Base-by-base conservation (phyloP, 2,113 vertebrate species). In the Proteles cristata region DNA sequence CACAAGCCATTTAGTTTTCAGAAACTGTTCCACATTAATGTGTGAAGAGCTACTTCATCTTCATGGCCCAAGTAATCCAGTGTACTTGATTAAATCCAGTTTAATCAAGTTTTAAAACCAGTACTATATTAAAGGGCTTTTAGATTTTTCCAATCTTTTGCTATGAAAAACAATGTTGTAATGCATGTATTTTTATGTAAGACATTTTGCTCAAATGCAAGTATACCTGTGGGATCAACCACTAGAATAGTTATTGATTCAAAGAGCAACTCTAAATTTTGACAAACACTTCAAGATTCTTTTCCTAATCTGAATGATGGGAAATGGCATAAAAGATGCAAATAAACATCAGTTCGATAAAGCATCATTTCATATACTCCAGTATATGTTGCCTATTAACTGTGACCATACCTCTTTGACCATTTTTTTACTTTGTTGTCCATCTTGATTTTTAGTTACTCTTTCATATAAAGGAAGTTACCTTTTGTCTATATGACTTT, bases 201-300 rank as follows among this genome's bases (percentile, higher is more conserved):
- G 33, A 76, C 11, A n/a, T 50, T 83, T 92, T 76, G 73, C 45
- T 91, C 53, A 90, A 92, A 21, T 92, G 1, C 5, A 95, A 81
- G 15, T 84, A 91, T 28, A 43, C 10, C 33, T 84, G 26, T 15
- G 95, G 61, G 16, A 82, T 86, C 50, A 82, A 73, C 2, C 28
- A 19, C 28, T 80, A 74, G 4, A 65, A 87, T 23, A 81, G 4
- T 5, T 81, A 55, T 21, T n/a, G 55, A 21, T 81, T 77, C 58
- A 88, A 21, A 82, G 26, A 35, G 11, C 69, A 50, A 58, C 50
- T 45, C 16, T 61, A 66, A 93, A 39, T 74, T 69, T 66, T 95
- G 28, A 66, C 25, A 68, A 88, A 81, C 58, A 90, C 50, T 95
- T 80, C 43, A 76, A 97, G 95, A 71, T 33, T 90, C 23, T 61